These are phyloP conservation scores for Chloropsis hardwickii DNA, from an alignment of 2,113 vertebrate species.

Conservation along the genomic window DNA sequence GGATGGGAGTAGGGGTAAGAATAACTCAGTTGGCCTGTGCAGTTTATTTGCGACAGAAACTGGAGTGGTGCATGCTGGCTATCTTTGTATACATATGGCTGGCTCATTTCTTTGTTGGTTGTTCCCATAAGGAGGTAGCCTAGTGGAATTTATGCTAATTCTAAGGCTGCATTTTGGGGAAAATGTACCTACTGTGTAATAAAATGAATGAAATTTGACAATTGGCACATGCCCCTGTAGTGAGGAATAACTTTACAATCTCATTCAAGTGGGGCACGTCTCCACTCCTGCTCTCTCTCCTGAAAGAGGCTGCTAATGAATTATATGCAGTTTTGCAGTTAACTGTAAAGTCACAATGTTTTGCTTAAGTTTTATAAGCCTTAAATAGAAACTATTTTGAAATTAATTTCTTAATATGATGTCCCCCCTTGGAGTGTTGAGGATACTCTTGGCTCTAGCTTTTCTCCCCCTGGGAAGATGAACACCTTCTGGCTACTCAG, in stretches of 20 bases:
- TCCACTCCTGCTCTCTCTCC: not conserved
- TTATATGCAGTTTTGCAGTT: not conserved
- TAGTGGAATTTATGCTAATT: not conserved
- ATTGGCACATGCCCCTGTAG: not conserved
- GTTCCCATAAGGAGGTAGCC: not conserved
- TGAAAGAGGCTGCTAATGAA: not conserved
- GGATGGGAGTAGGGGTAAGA: not conserved
- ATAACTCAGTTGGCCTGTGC: not conserved
- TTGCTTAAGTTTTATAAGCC: not conserved
- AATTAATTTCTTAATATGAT: not conserved
- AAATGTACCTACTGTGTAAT: not conserved
- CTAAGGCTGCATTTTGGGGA: not conserved
- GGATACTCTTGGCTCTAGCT: not conserved
- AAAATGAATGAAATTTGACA: not conserved
- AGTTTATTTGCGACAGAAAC: not conserved
- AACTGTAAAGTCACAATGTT: not conserved
- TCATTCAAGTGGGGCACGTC: fast-evolving
- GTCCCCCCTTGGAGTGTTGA: not conserved
- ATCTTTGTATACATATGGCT: not conserved
- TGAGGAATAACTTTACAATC: not conserved
- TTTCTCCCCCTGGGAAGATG: not conserved
- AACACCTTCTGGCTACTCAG: not conserved
- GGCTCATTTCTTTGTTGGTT: not conserved
- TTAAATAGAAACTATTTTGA: not conserved
- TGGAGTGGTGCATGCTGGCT: fast-evolving